Conservation (phyloP, 2,888 invertebrate species). For the Erannis defoliaria region DNA sequence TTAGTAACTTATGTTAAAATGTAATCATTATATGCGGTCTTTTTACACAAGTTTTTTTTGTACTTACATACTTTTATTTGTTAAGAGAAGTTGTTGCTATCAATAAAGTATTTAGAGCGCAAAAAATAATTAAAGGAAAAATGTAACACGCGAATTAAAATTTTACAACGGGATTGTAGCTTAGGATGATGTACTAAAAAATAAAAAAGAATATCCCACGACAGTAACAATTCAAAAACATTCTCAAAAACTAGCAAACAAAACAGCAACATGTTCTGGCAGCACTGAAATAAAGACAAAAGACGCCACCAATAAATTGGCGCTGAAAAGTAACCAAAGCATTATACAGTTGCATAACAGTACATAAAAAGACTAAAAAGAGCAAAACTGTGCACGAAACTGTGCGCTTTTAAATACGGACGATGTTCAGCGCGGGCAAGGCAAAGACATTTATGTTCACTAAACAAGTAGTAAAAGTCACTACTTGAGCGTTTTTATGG, state of each 20-base stretch:
- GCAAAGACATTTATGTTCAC: constrained; percentile 88
- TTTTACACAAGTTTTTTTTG: not conserved
- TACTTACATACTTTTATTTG: no score
- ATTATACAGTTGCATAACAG: constrained; percentile 85
- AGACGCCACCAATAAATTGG: constrained; percentile 79
- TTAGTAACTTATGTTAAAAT: not conserved
- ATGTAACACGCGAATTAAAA: no score
- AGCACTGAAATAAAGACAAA: constrained; percentile 81
- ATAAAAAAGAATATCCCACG: constrained; percentile 51
- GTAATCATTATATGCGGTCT: not conserved
- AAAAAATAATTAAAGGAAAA: no score
- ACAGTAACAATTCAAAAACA: constrained; percentile 59
- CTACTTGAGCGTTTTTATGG: constrained; percentile 87
- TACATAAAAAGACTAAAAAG: constrained; percentile 83
- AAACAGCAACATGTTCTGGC: constrained; percentile 75
- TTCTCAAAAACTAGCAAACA: constrained; percentile 61
- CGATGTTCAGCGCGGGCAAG: constrained; percentile 84
- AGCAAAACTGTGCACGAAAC: constrained; percentile 83
- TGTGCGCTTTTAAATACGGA: constrained; percentile 86
- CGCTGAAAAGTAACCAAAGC: constrained; percentile 84
- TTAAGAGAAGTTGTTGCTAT: no score
- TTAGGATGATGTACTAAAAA: constrained; percentile 38
- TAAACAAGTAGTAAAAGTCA: constrained; percentile 88
- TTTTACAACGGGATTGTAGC: no score
- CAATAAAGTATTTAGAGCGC: no score